Evolutionary conservation across 2,113 vertebrate species (phyloP), one percentile per base, ranked within the genome.

Genomic region (Nothoprocta pentlandii): DNA sequence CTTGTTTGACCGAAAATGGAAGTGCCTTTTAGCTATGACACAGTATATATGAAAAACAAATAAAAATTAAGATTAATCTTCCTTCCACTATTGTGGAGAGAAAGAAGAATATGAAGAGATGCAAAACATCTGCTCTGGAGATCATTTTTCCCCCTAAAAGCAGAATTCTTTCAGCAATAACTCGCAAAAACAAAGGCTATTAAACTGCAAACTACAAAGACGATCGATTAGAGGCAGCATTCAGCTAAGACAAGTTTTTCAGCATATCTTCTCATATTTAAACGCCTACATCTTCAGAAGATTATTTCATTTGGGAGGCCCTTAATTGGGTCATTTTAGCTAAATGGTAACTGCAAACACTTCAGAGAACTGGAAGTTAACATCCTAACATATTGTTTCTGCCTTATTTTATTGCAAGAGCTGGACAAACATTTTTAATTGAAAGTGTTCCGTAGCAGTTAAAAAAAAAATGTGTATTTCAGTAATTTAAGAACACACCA

Each of bases 1-100:
- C 95, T 97, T 96, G 95, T 97, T 96, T 97, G 96, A 97, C 96
- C 96, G 96, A 97, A 97, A 97, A 97, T 96, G 96, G 96, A 97
- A 97, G 93, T 93, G 96, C 92, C 81, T 95, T 95, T 97, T 97
- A 90, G 94, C 97, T 95, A 79, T 79, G 94, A 96, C 95, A 97
- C 89, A 96, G 94, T 97, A 94, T 96, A 97, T 96, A 96, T 80
- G 85, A 97, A 96, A 97, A 96, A 96, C 90, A 97, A 95, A 96
- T 95, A 96, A 96, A 97, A 97, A 97, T 94, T 95, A 95, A 94
- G 92, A 96, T 95, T 92, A 95, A 96, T 96, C 95, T 95, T 96
- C 95, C 94, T 95, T 96, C 87, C 80, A 88, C 94, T 93, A 90
- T 91, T 95, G 92, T 89, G 89, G 92, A 75, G 91, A 95, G 90